Evolutionary conservation across 1,140 invertebrate genomes (phyloP).

Genomic region (Tetraneura akinire): DNA sequence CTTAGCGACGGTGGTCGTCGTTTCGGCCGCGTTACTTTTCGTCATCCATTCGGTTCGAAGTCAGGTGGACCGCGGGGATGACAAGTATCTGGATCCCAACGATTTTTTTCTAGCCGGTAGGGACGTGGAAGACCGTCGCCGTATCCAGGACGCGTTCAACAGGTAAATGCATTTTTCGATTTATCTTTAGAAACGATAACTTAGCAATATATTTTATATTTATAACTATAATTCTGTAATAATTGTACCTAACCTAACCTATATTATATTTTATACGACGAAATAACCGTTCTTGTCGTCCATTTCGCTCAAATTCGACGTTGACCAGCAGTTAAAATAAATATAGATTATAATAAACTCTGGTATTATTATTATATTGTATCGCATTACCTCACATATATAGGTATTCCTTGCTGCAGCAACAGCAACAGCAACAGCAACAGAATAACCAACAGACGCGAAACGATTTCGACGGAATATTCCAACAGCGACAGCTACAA

Average conservation of each 20-base stretch:
- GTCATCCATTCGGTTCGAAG: background rate
- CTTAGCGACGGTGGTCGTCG: background rate
- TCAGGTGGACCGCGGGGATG: conserved; percentile 1
- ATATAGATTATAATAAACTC: no score
- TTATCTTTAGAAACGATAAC: no score
- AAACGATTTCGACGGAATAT: background rate
- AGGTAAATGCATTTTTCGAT: background rate
- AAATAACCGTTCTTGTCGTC: no score
- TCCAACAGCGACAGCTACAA: background rate
- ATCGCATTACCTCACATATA: no score
- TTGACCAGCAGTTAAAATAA: no score
- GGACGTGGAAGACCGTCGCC: conserved; percentile 6
- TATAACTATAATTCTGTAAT: no score
- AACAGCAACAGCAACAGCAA: background rate
- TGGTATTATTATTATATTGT: no score
- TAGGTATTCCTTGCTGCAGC: background rate
- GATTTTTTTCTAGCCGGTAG: conserved; percentile 23
- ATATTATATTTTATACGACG: no score
- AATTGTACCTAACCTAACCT: no score
- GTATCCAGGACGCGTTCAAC: conserved; percentile 39
- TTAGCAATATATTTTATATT: no score
- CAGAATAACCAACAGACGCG: background rate
- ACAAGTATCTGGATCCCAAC: conserved; percentile 31
- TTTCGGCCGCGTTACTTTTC: conserved; percentile 8
- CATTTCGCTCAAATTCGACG: no score